Percentiles rank a stretch among this genome's conserved stretches.
Evolutionary conservation across 2,113 vertebrate species (phyloP).

Genomic region (Centropus bengalensis): DNA sequence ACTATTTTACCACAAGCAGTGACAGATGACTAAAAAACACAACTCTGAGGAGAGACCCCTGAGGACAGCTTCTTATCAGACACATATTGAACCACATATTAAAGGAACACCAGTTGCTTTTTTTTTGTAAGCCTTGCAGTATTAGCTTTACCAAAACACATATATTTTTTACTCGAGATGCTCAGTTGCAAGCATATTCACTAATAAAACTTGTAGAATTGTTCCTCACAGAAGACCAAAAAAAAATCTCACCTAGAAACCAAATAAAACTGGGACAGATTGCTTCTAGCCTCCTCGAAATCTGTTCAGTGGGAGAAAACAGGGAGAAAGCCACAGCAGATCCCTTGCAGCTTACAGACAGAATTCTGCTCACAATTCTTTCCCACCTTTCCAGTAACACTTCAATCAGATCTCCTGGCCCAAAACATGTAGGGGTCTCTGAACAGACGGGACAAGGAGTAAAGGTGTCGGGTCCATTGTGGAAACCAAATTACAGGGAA

Average conservation of each 20-base stretch:
- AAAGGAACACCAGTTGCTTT: not conserved
- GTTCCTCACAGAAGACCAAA: not conserved
- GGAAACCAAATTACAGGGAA: not conserved
- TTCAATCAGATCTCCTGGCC: not conserved
- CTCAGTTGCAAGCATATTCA: not conserved
- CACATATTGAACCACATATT: not conserved
- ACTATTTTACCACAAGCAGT: not conserved
- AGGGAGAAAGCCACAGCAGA: not conserved
- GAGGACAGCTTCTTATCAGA: not conserved
- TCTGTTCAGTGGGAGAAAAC: not conserved
- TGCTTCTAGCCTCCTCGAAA: not conserved
- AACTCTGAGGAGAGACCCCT: not conserved
- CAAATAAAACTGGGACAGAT: not conserved
- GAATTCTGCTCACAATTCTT: not conserved
- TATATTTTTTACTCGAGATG: not conserved
- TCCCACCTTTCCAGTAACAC: not conserved
- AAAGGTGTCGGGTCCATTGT: not conserved
- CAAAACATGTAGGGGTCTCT: not conserved
- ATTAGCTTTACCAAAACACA: not conserved
- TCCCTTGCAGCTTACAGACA: not conserved
- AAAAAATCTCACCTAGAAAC: not conserved
- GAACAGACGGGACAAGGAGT: not conserved
- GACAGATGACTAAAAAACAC: not conserved
- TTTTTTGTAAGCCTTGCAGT: not conserved
- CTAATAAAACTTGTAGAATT: not conserved